Evolutionary conservation across 2,113 vertebrate genomes (phyloP).

Genomic region (Herpetotheres cachinnans): DNA sequence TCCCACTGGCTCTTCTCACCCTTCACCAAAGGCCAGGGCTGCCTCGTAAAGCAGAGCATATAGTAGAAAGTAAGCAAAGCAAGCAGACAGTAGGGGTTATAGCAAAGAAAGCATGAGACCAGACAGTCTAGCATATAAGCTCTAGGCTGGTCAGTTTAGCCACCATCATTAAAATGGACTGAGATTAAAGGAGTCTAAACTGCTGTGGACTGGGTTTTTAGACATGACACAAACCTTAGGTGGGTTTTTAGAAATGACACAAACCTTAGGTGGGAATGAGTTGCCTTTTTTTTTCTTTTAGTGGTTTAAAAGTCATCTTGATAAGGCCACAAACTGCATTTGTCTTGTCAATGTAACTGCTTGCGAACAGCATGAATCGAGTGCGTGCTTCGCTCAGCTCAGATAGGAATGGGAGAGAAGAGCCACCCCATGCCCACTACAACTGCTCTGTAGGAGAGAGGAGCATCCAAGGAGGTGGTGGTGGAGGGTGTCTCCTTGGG

Average conservation of each 20-base stretch:
- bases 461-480: background rate
- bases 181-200: slow-evolving; percentile 13
- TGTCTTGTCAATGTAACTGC: slow-evolving; percentile 13
- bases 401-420: background rate
- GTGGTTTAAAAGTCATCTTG: slow-evolving; percentile 26
- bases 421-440: background rate
- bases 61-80: slow-evolving; percentile 33
- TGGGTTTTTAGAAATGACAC: background rate
- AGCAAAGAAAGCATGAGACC: slow-evolving; percentile 24
- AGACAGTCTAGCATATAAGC: background rate
- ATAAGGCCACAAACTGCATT: slow-evolving; percentile 69
- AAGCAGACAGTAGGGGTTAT: slow-evolving; percentile 23
- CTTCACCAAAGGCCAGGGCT: slow-evolving; percentile 25
- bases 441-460: background rate
- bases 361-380: background rate
- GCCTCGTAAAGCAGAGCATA: background rate
- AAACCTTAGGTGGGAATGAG: background rate
- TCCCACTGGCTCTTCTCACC: slow-evolving; percentile 7
- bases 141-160: background rate
- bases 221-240: slow-evolving; percentile 13
- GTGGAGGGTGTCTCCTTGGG: slow-evolving; percentile 39
- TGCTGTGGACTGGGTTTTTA: background rate
- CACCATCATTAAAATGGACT: background rate
- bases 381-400: background rate
- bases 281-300: slow-evolving; percentile 29